phyloP scores from a whole-genome alignment of 2,113 vertebrate genomes.

The Pluvianellus socialis region DNA sequence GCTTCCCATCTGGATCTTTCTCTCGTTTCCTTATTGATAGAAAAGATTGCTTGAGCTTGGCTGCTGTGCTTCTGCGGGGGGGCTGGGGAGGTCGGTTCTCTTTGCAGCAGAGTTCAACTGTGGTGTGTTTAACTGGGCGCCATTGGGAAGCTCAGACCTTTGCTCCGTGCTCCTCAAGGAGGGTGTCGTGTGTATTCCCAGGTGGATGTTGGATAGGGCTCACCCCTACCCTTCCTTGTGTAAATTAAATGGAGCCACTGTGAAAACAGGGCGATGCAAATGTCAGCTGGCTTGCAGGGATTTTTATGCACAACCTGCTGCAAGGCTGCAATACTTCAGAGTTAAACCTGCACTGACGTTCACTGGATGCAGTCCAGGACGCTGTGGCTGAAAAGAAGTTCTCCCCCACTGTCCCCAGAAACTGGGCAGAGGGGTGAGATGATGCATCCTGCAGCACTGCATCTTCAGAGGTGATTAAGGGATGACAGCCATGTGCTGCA shows the following conservation, averaged over 20 bases:
- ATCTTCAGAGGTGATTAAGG: background rate
- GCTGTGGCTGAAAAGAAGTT: background rate
- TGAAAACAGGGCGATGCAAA: background rate
- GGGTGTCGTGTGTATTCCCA: background rate
- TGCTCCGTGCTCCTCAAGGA: rapidly evolving
- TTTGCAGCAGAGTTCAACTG: background rate
- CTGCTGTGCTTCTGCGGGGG: background rate
- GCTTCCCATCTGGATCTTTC: background rate
- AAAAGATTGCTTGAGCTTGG: background rate
- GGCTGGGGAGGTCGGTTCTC: rapidly evolving
- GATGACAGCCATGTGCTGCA: background rate
- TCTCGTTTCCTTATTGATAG: background rate
- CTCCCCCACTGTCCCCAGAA: background rate
- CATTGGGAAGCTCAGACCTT: background rate
- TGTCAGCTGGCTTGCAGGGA: background rate
- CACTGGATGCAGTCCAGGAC: background rate
- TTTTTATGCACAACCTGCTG: background rate
- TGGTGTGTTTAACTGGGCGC: background rate
- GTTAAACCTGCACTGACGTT: background rate
- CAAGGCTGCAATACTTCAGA: background rate
- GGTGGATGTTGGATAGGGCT: background rate
- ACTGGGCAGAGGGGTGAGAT: background rate
- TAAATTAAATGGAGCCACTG: background rate
- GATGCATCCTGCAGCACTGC: background rate
- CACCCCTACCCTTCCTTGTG: background rate